Evolutionary conservation across 2,888 invertebrate genomes (phyloP).

Genomic region (Linnaemya tessellans): DNA sequence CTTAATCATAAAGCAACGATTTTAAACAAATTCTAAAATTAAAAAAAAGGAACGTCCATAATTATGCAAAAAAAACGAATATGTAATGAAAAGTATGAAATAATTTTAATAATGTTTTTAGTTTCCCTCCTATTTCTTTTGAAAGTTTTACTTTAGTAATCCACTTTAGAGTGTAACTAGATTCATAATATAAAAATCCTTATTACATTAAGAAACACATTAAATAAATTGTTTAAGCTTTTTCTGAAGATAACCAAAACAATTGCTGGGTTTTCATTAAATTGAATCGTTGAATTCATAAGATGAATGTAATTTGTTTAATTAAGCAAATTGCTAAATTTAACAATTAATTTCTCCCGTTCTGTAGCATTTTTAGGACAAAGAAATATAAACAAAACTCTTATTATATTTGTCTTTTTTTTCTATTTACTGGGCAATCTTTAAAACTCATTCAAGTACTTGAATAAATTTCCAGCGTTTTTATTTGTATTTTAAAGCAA

Average conservation of each 20-base stretch:
- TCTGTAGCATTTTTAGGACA: not conserved
- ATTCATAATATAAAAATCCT: too few species aligned
- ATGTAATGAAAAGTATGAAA: too few species aligned
- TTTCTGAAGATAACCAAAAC: not conserved
- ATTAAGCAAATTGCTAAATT: constrained; percentile 12
- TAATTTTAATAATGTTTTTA: too few species aligned
- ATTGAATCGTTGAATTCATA: constrained; percentile 6
- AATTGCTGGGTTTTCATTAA: not conserved
- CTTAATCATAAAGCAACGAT: too few species aligned
- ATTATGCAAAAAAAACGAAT: too few species aligned
- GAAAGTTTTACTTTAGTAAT: too few species aligned
- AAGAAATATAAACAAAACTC: not conserved
- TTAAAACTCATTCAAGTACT: constrained; percentile 36
- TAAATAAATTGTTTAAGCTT: not conserved
- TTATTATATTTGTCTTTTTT: not conserved
- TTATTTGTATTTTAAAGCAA: constrained; percentile 20
- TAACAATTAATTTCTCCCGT: not conserved
- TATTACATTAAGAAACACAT: too few species aligned
- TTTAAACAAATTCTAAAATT: too few species aligned
- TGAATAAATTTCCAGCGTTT: constrained; percentile 28
- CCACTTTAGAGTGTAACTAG: too few species aligned
- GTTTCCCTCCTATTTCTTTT: too few species aligned
- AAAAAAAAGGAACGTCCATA: too few species aligned
- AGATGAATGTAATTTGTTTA: not conserved
- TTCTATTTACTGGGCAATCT: not conserved